Base-by-base conservation (phyloP, 92 coral and sea anemone species). In the Nematostella vectensis region DNA sequence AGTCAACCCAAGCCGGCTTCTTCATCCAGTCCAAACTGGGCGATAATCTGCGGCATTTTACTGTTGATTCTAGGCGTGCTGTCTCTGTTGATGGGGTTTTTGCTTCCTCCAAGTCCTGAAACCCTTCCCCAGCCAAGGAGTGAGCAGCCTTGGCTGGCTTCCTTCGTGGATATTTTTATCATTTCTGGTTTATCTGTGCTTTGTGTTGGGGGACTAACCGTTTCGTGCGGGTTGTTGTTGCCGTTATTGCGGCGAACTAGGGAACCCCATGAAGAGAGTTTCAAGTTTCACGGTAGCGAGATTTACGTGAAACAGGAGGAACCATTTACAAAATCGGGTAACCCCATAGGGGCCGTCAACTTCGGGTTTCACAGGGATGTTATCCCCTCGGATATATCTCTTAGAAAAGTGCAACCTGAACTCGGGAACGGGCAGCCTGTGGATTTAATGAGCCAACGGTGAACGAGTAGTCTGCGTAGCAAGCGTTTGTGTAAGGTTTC, bases 301-400 rank as follows among this genome's bases (percentile, higher is more conserved):
- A 74, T 91, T 28, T 91, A 91, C 49, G 88, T 91, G 8, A 91
- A 91, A 70, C 45, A 80, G 21, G 93, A 79, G 12, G 63, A 67
- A 27, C 50, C 79, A 16, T 40, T 53, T 16, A 42, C 49, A 22
- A 61, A 43, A 53, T 40, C 59, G 8, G 80, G 65, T 19, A 39
- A 54, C 15, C 76, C 37, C 13, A 52, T 64, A 3, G 50, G 29
- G 1, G 33, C 55, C 22, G 66, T 85, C 22, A 69, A 72, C 54
- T 56, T 80, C 57, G 88, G 88, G 8, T 85, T 85, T 66, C 88
- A 79, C 44, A 85, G 63, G 59, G 83, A 85, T 25, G 55, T 85
- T 29, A 71, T 67, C 2, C 88, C 88, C 11, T 76, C 80, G 13
- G 78, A 85, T 45, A 55, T 85, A 3, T 50, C 75, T 0, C 61